These are phyloP conservation scores for Dolichotis patagonum DNA, from an alignment of 2,113 vertebrate genomes.

Conservation along the genomic window DNA sequence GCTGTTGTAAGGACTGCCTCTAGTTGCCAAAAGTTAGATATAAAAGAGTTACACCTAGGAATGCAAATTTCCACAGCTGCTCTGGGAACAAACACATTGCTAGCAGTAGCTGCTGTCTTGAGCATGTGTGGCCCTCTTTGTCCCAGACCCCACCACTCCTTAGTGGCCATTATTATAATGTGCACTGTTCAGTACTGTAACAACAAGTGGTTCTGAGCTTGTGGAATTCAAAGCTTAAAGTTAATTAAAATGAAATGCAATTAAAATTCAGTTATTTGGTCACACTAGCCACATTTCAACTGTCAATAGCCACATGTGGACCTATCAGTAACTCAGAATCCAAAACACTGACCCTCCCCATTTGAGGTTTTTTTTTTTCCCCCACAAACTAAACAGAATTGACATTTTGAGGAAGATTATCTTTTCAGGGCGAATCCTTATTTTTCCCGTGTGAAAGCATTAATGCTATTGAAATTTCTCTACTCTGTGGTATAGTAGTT, in stretches of 20 bases:
- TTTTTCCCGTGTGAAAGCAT: neutral
- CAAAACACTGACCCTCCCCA: neutral
- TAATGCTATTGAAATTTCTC: neutral
- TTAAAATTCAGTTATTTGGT: neutral
- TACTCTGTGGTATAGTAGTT: neutral
- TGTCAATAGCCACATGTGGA: neutral
- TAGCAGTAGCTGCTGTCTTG: neutral
- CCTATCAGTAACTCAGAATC: neutral
- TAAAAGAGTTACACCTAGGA: neutral
- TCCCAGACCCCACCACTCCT: neutral
- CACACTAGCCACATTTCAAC: neutral
- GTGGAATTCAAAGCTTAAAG: neutral
- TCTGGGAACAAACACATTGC: neutral
- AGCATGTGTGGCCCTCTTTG: neutral
- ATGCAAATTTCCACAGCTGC: neutral
- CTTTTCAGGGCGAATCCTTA: neutral
- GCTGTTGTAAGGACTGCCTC: neutral
- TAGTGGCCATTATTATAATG: neutral
- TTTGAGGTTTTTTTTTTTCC: neutral
- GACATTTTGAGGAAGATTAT: neutral
- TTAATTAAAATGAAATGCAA: neutral
- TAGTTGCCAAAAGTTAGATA: neutral
- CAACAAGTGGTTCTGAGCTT: neutral
- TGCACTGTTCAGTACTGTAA: accelerated
- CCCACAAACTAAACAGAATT: neutral